Evolutionary conservation across 2,797 vertebrate species (phyloP).

Genomic region (Triplophysa bombifrons): DNA sequence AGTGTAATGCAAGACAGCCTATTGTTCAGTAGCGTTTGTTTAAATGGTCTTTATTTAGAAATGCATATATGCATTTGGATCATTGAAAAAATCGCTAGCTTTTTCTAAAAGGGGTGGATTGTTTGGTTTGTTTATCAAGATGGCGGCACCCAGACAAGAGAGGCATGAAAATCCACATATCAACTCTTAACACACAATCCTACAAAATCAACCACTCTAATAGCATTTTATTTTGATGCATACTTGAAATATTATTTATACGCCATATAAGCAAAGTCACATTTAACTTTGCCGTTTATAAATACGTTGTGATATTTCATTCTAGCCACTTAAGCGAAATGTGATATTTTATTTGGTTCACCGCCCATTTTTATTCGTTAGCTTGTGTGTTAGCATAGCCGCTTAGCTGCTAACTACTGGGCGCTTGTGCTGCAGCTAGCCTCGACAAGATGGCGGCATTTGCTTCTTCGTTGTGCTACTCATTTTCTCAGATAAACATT

Average conservation of each 20-base stretch:
- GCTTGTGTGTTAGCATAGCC: conserved; percentile 57
- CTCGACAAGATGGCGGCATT: conserved; percentile 89
- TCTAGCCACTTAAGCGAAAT: background rate
- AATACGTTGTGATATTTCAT: background rate
- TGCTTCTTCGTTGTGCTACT: conserved; percentile 74
- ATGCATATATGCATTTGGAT: background rate
- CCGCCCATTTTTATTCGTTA: conserved; percentile 17
- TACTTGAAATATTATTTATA: background rate
- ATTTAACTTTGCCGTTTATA: background rate
- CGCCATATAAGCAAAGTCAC: background rate
- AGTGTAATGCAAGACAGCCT: background rate
- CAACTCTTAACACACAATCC: background rate
- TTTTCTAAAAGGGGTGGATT: conserved; percentile 33
- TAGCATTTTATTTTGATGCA: background rate
- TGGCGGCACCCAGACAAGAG: conserved; percentile 67
- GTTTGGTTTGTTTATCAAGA: conserved; percentile 64
- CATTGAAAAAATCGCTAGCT: background rate
- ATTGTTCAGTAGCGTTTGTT: background rate
- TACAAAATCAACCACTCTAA: background rate
- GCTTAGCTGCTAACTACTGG: conserved; percentile 57
- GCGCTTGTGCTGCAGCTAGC: conserved; percentile 66
- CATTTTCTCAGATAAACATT: conserved; percentile 52
- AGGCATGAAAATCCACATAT: conserved; percentile 55
- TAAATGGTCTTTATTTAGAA: background rate
- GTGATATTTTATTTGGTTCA: conserved; percentile 1